phyloP scores from a whole-genome alignment of 1,140 invertebrate species.

The Ceratosolen solmsi region DNA sequence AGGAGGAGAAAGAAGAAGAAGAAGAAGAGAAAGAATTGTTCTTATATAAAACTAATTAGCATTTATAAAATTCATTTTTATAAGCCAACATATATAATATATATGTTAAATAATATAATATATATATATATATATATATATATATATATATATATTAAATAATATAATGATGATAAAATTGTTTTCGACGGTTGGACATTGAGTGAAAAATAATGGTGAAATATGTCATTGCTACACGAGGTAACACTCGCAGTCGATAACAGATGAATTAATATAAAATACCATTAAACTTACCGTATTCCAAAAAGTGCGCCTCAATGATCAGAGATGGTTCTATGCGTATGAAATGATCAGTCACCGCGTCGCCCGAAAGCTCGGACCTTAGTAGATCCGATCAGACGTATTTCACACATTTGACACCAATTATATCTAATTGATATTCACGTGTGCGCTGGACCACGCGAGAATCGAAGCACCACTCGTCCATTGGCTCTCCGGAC shows the following conservation, averaged over 20 bases:
- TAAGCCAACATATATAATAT: too few species aligned
- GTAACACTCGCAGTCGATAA: too few species aligned
- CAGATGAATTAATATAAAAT: not conserved
- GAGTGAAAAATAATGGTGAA: not conserved
- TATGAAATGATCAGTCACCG: not conserved
- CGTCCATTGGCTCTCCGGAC: not conserved
- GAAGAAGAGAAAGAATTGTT: slow-evolving; percentile 22
- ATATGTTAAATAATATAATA: too few species aligned
- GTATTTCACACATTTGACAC: slow-evolving; percentile 50
- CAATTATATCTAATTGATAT: slow-evolving; percentile 63
- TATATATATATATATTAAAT: too few species aligned
- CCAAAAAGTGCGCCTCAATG: not conserved
- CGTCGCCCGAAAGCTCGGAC: not conserved
- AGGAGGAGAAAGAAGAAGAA: not conserved
- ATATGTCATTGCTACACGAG: not conserved
- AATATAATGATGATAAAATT: too few species aligned
- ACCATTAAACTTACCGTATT: not conserved
- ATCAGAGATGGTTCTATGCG: not conserved
- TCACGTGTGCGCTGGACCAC: slow-evolving; percentile 50
- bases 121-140: too few species aligned
- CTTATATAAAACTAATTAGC: too few species aligned
- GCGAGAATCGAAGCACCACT: not conserved
- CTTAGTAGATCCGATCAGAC: not conserved
- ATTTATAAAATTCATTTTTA: too few species aligned
- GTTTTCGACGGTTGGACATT: too few species aligned